Conservation (phyloP, 2,888 invertebrate species). For the Rhagonycha fulva region DNA sequence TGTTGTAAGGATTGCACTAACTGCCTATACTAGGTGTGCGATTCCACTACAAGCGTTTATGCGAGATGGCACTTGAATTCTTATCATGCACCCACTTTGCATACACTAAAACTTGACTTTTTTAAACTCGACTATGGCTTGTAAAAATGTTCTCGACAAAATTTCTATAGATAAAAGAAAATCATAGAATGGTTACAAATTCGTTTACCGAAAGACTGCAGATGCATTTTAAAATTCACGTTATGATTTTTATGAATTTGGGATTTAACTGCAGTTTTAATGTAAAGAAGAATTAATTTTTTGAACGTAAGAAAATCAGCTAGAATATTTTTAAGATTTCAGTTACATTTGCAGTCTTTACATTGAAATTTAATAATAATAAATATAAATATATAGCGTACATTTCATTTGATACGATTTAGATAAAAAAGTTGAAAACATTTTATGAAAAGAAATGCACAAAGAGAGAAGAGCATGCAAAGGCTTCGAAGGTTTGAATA, state of each 20-base stretch:
- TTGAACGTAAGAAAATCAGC: no score
- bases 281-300: neutral
- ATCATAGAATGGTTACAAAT: neutral
- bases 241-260: neutral
- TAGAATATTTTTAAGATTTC: no score
- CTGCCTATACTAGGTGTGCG: neutral
- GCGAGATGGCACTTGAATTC: neutral
- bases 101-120: neutral
- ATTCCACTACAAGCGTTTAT: neutral
- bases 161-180: neutral
- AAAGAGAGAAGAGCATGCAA: no score
- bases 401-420: no score
- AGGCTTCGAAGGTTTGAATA: no score
- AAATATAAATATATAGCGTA: no score
- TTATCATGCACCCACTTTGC: neutral
- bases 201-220: neutral
- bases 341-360: no score
- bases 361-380: no score
- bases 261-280: neutral
- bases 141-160: neutral
- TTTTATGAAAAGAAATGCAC: no score
- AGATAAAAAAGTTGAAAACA: no score
- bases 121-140: neutral
- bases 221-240: neutral
- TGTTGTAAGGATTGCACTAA: neutral